Base-by-base conservation (phyloP, 2,113 vertebrate genomes). In the Tupaia chinensis region DNA sequence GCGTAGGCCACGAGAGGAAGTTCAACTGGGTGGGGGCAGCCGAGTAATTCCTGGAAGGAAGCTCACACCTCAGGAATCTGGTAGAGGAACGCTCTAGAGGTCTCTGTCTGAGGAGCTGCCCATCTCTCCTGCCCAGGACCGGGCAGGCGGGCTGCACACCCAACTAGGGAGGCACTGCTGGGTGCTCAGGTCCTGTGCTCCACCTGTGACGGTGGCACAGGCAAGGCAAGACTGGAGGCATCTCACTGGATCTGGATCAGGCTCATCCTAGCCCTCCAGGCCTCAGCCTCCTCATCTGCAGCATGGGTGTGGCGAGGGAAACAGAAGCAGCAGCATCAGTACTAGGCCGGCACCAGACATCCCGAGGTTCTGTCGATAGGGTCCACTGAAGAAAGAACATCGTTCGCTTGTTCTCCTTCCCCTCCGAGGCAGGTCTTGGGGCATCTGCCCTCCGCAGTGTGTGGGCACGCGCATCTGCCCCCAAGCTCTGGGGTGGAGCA, bases 31-130 rank as follows among this genome's bases (percentile, higher is more conserved):
- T 0, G 77, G 87, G 73, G 76, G 61, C 66, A 80, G 96, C 79
- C 10, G 88, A 97, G 96, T 86, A 95, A 95, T 97, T 98, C 96
- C 97, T 96, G 97, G 95, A 97, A 98, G 97, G 97, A 97, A 97
- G 95, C 96, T 86, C 13, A 7, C 83, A 83, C 93, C 94, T 97
- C 91, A 95, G 97, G 95, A 96, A 97, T 97, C 79, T 54, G 76
- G 34, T 73, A 77, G 53, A 78, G 65, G 63, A 89, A 93, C 91
- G 63, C 53, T 93, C 70, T 63, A 63, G 78, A 77, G 63, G 27
- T 80, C 69, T 82, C 72, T 82, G 89, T 89, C 82, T 76, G 44
- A 73, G 82, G 9, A 95, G 25, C 63, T 73, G 77, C 63, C 91
- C 93, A 74, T 25, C 44, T 81, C 77, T 60, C 17, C 34, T 17